A percentile compares a stretch with the other conserved stretches of the same genome.
Conservation (phyloP, 2,888 invertebrate species). For the Dyspetes luteomarginatus region DNA sequence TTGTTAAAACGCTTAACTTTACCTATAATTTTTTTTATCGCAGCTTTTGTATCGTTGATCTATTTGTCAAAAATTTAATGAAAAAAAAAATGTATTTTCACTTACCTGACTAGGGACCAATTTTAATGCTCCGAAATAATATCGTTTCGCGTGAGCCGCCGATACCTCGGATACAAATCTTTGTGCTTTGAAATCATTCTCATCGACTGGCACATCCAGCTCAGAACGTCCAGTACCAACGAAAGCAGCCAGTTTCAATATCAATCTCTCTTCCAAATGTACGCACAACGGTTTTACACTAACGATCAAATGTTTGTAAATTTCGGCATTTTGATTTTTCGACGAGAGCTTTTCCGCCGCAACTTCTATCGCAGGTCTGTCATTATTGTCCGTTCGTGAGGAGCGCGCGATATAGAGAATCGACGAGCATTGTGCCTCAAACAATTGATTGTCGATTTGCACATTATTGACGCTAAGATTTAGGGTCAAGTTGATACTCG, state of each 20-base stretch:
- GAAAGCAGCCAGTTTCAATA: constrained; percentile 89
- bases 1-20: constrained; percentile 94
- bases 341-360: constrained; percentile 90
- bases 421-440: constrained; percentile 93
- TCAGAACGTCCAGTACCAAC: constrained; percentile 85
- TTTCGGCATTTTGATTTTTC: constrained; percentile 90
- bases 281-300: constrained; percentile 93
- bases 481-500: constrained; percentile 85
- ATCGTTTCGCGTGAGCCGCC: constrained; percentile 91
- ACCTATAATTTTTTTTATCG: constrained; percentile 86
- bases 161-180: constrained; percentile 92
- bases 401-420: constrained; percentile 89
- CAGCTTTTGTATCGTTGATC: not conserved
- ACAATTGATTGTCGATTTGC: constrained; percentile 89
- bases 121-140: constrained; percentile 93
- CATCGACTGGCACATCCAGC: constrained; percentile 87
- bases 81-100: not conserved
- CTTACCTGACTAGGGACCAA: constrained; percentile 90
- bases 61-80: no score
- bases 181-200: constrained; percentile 92
- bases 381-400: constrained; percentile 83
- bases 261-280: constrained; percentile 93
- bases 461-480: constrained; percentile 91
- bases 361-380: constrained; percentile 91
- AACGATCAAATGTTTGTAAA: constrained; percentile 93